Conservation (phyloP, 30 jellyfish, hydroid and myxozoan species). For the Hydractinia echinata region DNA sequence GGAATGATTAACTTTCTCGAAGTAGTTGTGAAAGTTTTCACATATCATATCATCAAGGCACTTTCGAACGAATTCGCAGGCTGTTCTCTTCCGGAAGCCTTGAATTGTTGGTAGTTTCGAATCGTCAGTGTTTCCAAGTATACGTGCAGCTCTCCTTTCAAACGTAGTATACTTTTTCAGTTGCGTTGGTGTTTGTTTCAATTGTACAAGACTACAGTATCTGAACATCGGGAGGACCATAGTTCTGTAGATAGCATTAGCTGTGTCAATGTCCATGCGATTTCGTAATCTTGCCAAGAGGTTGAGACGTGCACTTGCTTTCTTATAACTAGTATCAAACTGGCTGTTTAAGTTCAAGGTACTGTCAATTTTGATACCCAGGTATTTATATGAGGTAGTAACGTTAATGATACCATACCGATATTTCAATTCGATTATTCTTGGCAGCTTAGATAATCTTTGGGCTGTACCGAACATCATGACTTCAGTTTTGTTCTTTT, state of each 20-base stretch:
- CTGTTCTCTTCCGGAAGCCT: slow-evolving; percentile 12
- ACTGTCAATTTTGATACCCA: background rate
- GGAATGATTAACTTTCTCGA: background rate
- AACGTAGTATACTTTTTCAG: too few relatives aligned
- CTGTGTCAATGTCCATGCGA: background rate
- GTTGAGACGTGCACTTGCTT: slow-evolving; percentile 1
- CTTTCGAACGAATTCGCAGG: background rate
- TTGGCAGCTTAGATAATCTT: too few relatives aligned
- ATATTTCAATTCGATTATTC: background rate
- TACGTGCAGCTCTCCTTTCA: background rate
- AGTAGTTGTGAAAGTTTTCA: too few relatives aligned
- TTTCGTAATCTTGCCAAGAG: slow-evolving; percentile 4
- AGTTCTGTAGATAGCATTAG: background rate
- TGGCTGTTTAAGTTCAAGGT: background rate
- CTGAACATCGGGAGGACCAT: too few relatives aligned
- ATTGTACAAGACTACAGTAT: too few relatives aligned
- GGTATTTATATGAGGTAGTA: background rate
- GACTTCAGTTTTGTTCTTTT: too few relatives aligned
- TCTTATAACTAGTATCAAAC: background rate
- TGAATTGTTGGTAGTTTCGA: slow-evolving; percentile 3
- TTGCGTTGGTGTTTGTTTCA: too few relatives aligned
- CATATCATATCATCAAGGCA: too few relatives aligned
- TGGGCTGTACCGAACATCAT: too few relatives aligned
- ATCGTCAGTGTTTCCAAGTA: slow-evolving; percentile 2
- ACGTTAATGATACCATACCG: slow-evolving; percentile 1